Conservation (phyloP, 2,888 invertebrate genomes). For the Synanthedon myopaeformis region DNA sequence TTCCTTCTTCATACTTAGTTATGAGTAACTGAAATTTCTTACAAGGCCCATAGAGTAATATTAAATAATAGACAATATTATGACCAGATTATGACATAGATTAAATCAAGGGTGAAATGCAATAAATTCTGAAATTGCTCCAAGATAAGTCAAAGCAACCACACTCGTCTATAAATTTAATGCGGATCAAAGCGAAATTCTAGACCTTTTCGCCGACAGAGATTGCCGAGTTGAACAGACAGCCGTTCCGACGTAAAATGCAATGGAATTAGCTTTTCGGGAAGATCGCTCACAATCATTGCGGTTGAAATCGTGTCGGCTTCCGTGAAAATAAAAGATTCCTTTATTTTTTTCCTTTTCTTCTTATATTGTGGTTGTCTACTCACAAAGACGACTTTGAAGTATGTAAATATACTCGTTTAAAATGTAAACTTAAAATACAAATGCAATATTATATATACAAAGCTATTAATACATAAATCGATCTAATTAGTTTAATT, state of each 20-base stretch:
- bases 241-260: constrained; percentile 3
- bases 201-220: constrained; percentile 1
- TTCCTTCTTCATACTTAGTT: no score
- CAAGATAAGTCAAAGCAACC: neutral
- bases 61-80: no score
- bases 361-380: neutral
- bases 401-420: no score
- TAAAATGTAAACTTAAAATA: no score
- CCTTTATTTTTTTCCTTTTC: neutral
- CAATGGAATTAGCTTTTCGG: constrained; percentile 2
- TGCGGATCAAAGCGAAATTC: neutral
- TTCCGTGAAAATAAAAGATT: neutral
- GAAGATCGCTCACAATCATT: neutral
- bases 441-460: no score
- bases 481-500: no score
- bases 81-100: no score
- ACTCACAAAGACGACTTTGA: neutral
- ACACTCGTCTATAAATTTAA: neutral
- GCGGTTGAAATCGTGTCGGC: neutral
- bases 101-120: no score
- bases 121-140: no score
- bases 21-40: no score
- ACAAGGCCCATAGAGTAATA: no score
- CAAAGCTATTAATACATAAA: no score
- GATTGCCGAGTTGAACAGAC: constrained; percentile 3